Base-by-base conservation (phyloP, 1,140 invertebrate species). In the Ladona fulva region DNA sequence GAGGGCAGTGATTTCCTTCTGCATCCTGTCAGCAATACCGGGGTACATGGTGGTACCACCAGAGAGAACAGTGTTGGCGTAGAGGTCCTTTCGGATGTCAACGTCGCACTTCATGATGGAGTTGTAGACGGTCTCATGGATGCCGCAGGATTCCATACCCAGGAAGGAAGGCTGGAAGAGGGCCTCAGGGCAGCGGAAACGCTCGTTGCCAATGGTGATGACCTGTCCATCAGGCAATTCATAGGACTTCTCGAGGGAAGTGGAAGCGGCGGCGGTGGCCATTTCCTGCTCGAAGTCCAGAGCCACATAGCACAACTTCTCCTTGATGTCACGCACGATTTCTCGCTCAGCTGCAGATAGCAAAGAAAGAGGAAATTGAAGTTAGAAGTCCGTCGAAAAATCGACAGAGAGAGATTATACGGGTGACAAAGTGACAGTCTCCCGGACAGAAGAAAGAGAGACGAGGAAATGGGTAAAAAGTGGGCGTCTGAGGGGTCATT, bases 211-310 rank as follows among this genome's bases (percentile, higher is more conserved):
- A 84, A 95, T 94, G 85, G 92, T 95, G 87, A 95, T 95, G 79
- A 94, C 90, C 86, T 94, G 94, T 82, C 92, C 94, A 87, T 94
- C 94, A 84, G 93, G 94, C 80, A 95, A 89, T 85, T 95, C 93
- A 82, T 95, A 95, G 78, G 89, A 91, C 86, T 95, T 95, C 86
- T 95, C 94, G 81, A 96, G 87, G 8, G 93, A 94, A 81, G 91
- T 94, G 83, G 92, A 94, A 81, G 92, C 91, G 79, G 94, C 93
- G 80, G 95, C 94, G 78, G 94, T 96, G 82, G 92, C 93, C 95
- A 97, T 97, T 88, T 97, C 95, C 87, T 96, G 94, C 87, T 97
- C 95, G 84, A 96, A 97, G 88, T 97, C 95, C 37, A 97, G 88
- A 75, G 95, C 95, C 76, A 97, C 94, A 84, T 96, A 96, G 89